Evolutionary conservation across 2,113 vertebrate species (phyloP), one percentile per base, ranked within the genome.

Genomic region (Lontra canadensis): DNA sequence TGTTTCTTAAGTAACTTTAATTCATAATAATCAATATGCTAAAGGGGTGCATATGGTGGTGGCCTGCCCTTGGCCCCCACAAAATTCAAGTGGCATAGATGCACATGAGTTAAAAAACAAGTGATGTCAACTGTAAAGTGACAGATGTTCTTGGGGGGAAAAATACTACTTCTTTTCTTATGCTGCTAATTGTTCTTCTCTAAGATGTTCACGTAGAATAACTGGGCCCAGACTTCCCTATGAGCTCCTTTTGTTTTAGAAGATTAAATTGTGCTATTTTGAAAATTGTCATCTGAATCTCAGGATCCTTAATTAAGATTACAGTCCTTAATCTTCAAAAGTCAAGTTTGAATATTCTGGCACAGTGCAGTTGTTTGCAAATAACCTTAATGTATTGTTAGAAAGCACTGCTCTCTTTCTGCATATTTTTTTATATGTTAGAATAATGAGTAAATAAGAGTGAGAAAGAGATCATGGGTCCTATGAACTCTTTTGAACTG

Each of bases 341-440:
- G 97, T 98, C 93, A 98, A 97, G 98, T 96, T 97, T 97, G 49
- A 97, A 97, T 97, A 98, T 97, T 90, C 94, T 39, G 52, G 87
- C 94, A 96, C 61, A 10, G 81, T 95, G 96, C 94, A 98, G 97
- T 98, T 98, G 96, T 98, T 98, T 97, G 94, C 97, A 98, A 98
- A 98, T 98, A 98, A 98, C 94, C 91, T 96, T 98, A 98, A 98
- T 98, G 95, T 88, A 95, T 98, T 98, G 98, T 98, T 94, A 92
- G 98, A 98, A 97, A 97, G 92, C 44, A 96, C 47, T 97, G 97
- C 94, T 96, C 97, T 12, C 59, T 95, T 90, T 87, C 95, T 98
- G 95, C 81, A 83, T 93, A 97, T 98, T 98, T 98, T 98, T 98
- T 98, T 99, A 96, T 98, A 96, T 98, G 93, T 94, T 47, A 74